These are phyloP conservation scores for Heteromormyrus szaboi DNA, from an alignment of 2,797 vertebrate species.

Conservation along the genomic window DNA sequence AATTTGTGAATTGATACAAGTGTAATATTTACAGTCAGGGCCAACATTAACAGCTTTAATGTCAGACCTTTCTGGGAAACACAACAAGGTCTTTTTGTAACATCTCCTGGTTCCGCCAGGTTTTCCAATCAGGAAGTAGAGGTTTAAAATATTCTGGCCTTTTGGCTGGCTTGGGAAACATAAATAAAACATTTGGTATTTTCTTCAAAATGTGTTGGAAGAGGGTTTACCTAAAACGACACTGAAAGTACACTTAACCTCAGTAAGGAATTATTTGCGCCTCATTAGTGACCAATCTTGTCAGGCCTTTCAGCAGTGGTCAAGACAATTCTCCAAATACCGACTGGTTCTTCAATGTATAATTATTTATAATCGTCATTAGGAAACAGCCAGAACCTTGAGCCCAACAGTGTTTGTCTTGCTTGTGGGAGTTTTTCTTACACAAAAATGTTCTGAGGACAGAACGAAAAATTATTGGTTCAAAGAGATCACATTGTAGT, in stretches of 20 bases:
- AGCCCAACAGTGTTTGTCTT: slow-evolving; percentile 50
- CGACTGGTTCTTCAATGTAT: slow-evolving; percentile 6
- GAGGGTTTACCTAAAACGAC: not conserved
- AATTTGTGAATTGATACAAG: slow-evolving; percentile 9
- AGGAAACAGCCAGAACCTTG: slow-evolving; percentile 49
- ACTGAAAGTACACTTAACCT: not conserved
- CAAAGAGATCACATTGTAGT: not conserved
- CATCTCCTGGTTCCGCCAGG: not conserved
- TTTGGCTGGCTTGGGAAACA: not conserved
- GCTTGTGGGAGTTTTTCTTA: not conserved
- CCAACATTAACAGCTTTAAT: slow-evolving; percentile 5
- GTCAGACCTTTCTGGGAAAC: slow-evolving; percentile 1
- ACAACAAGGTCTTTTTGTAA: slow-evolving; percentile 6
- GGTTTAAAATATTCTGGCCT: slow-evolving; percentile 5
- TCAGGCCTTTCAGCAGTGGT: not conserved
- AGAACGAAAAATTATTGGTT: not conserved
- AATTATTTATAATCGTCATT: slow-evolving; percentile 48
- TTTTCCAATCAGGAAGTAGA: not conserved
- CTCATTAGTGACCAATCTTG: not conserved
- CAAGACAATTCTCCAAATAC: not conserved
- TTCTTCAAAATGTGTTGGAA: slow-evolving; percentile 7
- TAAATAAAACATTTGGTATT: slow-evolving; percentile 5
- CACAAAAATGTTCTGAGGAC: not conserved
- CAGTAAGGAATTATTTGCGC: not conserved
- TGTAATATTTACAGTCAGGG: not conserved